These are phyloP conservation scores for Melopsittacus undulatus DNA, from an alignment of 2,797 vertebrate species.

Conservation along the genomic window DNA sequence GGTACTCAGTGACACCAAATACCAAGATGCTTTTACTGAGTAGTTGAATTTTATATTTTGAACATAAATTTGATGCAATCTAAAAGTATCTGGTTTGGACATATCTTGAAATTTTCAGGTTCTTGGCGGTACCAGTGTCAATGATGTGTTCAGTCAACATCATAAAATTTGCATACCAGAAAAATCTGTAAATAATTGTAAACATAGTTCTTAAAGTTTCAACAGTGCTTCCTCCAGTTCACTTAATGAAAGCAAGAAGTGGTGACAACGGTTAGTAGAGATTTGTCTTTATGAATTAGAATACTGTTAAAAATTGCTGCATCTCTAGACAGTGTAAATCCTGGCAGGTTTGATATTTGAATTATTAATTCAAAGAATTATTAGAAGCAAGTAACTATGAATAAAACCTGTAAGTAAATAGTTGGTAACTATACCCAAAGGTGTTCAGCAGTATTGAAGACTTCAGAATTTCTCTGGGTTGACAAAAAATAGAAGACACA, in stretches of 20 bases:
- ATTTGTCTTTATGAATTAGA: not conserved
- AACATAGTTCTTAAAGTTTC: not conserved
- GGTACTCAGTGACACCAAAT: not conserved
- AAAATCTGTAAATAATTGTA: not conserved
- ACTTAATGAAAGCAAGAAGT: not conserved
- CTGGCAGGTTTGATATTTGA: not conserved
- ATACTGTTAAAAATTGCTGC: not conserved
- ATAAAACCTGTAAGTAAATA: not conserved
- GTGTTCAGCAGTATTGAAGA: not conserved
- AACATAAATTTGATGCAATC: not conserved
- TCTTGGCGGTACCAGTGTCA: not conserved
- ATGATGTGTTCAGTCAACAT: not conserved
- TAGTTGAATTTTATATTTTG: not conserved
- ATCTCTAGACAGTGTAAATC: not conserved
- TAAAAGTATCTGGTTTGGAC: not conserved
- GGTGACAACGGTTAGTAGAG: not conserved
- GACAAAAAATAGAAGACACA: not conserved
- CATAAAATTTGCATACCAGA: not conserved
- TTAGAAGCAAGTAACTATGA: not conserved
- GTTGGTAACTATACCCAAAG: not conserved
- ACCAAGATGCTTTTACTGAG: not conserved
- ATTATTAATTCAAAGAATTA: not conserved
- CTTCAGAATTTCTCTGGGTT: not conserved
- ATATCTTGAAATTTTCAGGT: not conserved
- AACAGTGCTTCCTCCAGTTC: not conserved